Evolutionary conservation across 2,888 invertebrate species (phyloP).

Genomic region (Scaptomyza flava): DNA sequence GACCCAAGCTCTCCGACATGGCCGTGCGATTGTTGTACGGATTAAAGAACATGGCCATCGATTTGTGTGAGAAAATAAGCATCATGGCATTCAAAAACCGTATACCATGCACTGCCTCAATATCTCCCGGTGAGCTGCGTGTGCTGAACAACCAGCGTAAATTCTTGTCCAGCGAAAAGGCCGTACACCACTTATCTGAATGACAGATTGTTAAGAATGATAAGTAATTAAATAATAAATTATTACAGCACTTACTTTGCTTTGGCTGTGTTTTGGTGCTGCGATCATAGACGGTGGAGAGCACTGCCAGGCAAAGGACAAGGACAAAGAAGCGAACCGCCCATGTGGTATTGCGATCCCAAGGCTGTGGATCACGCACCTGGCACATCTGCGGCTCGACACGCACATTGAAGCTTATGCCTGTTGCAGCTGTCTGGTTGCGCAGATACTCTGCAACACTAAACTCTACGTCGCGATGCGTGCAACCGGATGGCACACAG

Average conservation of each 20-base stretch:
- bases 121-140: slow-evolving; percentile 86
- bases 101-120: slow-evolving; percentile 88
- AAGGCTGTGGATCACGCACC: slow-evolving; percentile 82
- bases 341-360: slow-evolving; percentile 85
- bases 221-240: not conserved
- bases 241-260: slow-evolving; percentile 72
- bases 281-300: slow-evolving; percentile 82
- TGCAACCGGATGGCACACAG: slow-evolving; percentile 88
- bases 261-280: slow-evolving; percentile 67
- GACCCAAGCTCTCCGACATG: slow-evolving; percentile 88
- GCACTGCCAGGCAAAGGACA: slow-evolving; percentile 82
- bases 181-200: slow-evolving; percentile 85
- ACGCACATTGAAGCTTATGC: slow-evolving; percentile 86
- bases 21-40: slow-evolving; percentile 88
- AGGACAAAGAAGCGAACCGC: slow-evolving; percentile 85
- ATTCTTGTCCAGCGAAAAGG: slow-evolving; percentile 88
- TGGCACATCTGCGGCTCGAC: slow-evolving; percentile 88
- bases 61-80: slow-evolving; percentile 88
- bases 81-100: slow-evolving; percentile 88
- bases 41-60: slow-evolving; percentile 89
- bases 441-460: slow-evolving; percentile 85
- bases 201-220: not conserved
- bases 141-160: slow-evolving; percentile 85
- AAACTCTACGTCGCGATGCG: slow-evolving; percentile 86
- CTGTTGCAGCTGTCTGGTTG: slow-evolving; percentile 85